Percentiles rank a stretch among this genome's conserved stretches.
Evolutionary conservation across 2,113 vertebrate genomes (phyloP).

Genomic region (Herpetotheres cachinnans): DNA sequence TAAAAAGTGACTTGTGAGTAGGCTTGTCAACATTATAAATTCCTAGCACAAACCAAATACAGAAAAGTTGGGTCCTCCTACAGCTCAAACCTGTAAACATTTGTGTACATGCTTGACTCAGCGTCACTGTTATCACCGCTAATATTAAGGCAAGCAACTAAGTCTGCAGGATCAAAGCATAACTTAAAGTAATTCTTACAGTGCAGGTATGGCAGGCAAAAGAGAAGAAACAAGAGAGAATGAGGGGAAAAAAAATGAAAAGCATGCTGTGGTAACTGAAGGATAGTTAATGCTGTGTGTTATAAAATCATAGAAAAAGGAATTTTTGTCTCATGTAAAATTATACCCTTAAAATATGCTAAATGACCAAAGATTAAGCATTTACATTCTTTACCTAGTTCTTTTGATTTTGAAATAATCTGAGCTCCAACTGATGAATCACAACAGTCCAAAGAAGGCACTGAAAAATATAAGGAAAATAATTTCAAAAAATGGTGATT

Average conservation of each 20-base stretch:
- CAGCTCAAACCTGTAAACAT: background rate
- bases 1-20: background rate
- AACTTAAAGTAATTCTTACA: background rate
- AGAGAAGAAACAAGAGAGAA: background rate
- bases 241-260: background rate
- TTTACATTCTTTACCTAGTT: slow-evolving; percentile 83
- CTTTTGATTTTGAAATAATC: slow-evolving; percentile 88
- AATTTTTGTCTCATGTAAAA: slow-evolving; percentile 6
- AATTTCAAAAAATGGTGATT: slow-evolving; percentile 56
- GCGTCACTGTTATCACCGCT: background rate
- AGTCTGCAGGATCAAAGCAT: background rate
- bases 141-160: slow-evolving; percentile 39
- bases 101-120: background rate
- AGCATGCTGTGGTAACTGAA: slow-evolving; percentile 19
- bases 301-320: background rate
- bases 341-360: slow-evolving; percentile 7
- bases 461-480: slow-evolving; percentile 74
- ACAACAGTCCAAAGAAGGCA: slow-evolving; percentile 82
- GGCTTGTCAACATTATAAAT: background rate
- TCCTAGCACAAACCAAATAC: background rate
- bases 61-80: background rate
- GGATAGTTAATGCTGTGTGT: slow-evolving; percentile 42
- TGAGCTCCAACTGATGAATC: slow-evolving; percentile 87
- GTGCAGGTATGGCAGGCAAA: slow-evolving; percentile 21
- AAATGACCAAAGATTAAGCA: slow-evolving; percentile 11